These are phyloP conservation scores for Chrysochloris asiatica DNA, from an alignment of 2,113 vertebrate genomes.

Conservation along the genomic window DNA sequence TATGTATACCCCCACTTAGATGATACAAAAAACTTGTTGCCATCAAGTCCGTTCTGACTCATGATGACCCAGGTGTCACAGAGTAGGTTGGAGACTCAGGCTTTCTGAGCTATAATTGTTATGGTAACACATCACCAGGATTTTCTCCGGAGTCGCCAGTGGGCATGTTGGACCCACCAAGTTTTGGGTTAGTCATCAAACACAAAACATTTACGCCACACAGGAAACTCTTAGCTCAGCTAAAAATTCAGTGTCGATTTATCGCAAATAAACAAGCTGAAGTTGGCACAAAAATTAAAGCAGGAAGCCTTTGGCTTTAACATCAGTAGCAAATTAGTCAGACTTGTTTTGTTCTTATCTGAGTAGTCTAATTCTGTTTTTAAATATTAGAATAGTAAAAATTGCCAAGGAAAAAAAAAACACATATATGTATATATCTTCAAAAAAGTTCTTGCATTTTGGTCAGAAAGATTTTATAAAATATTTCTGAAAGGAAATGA, in stretches of 20 bases:
- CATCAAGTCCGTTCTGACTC: neutral
- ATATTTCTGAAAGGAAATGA: neutral
- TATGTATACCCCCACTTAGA: neutral
- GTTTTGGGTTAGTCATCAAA: neutral
- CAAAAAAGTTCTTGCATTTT: neutral
- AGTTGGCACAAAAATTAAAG: neutral
- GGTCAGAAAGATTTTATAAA: neutral
- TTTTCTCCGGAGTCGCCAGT: neutral
- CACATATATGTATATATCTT: neutral
- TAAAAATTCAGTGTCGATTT: neutral
- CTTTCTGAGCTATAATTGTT: neutral
- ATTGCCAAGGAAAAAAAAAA: constrained; percentile 18
- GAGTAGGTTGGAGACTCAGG: neutral
- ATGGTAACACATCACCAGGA: neutral
- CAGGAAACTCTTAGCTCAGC: neutral
- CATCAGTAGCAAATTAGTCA: neutral
- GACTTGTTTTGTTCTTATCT: constrained; percentile 13
- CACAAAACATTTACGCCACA: neutral
- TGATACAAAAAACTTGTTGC: neutral
- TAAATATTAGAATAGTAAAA: neutral
- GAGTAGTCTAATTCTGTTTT: neutral
- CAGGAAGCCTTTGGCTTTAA: neutral
- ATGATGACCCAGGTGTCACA: neutral
- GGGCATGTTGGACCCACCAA: neutral
- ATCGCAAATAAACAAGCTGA: neutral